Evolutionary conservation across 2,888 invertebrate species (phyloP).

Genomic region (Steromphala cineraria): DNA sequence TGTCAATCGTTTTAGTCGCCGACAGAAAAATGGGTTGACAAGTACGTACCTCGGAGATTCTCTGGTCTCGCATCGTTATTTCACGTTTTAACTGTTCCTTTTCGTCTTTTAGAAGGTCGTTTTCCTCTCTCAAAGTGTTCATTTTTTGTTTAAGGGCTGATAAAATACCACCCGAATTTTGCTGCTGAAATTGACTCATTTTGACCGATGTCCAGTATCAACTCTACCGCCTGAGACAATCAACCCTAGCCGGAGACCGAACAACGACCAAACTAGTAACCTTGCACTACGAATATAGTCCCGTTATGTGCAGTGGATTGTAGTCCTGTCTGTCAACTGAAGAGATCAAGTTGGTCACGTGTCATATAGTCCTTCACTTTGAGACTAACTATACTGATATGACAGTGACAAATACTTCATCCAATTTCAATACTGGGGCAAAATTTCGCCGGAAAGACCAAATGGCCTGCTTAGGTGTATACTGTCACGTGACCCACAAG

Average conservation of each 20-base stretch:
- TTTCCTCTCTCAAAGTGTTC: conserved; percentile 98
- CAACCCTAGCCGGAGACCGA: conserved; percentile 16
- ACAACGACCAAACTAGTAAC: conserved; percentile 21
- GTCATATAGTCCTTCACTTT: neutral
- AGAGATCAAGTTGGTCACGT: neutral
- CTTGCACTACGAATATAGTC: conserved; percentile 21
- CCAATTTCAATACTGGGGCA: conserved; percentile 2
- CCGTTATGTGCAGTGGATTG: neutral
- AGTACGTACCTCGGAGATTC: conserved; percentile 25
- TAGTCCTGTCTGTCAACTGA: neutral
- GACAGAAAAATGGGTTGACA: neutral
- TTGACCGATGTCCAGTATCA: neutral
- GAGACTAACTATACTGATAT: neutral
- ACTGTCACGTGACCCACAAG: conserved; percentile 32
- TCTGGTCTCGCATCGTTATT: conserved; percentile 81
- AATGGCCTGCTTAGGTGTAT: conserved; percentile 29
- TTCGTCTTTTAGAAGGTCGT: conserved; percentile 98
- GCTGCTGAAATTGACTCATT: conserved; percentile 11
- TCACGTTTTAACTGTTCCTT: conserved; percentile 96
- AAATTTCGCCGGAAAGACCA: conserved; percentile 23
- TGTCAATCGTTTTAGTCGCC: too few relatives aligned
- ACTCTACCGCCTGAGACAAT: neutral
- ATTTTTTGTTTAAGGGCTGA: conserved; percentile 99
- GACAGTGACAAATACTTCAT: neutral
- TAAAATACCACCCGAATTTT: conserved; percentile 81